Evolutionary conservation across 2,797 vertebrate species (phyloP), one percentile per base, ranked within the genome.

Genomic region (Percopsis omiscomaycus): DNA sequence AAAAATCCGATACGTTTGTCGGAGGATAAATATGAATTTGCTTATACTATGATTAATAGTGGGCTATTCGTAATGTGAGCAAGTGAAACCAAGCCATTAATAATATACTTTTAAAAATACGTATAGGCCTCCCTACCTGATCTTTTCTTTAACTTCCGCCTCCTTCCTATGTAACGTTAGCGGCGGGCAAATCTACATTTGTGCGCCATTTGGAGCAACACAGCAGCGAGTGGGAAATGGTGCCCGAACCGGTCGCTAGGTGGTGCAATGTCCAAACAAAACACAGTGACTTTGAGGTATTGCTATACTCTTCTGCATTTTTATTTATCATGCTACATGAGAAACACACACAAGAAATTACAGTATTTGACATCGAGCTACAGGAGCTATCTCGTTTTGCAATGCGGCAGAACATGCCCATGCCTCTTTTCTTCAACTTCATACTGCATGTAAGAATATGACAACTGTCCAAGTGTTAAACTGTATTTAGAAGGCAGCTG

Each of bases 211-310:
- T 98, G 78, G 94, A 94, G 55, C 75, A 91, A 78, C 86, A 93
- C 16, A 90, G 58, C 10, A 68, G 88, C 10, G 95, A 96, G 3
- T 98, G 97, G 96, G 95, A 96, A 16, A 94, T 98, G 15, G 94
- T 98, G 71, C 94, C 93, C 0, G 96, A 98, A 64, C 96, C 96
- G 0, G 84, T 98, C 84, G 96, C 94, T 73, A 94, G 94, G 12
- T 98, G 97, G 97, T 98, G 96, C 93, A 96, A 95, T 42, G 92
- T 98, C 13, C 94, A 96, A 75, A 93, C 88, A 66, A 75, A 86
- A 1, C 84, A 88, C 44, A 78, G 84, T 1, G 94, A 96, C 0
- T 93, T 89, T 66, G 91, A 97, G 97, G 96, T 98, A 93, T 0
- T 55, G 29, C 6, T 3, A 46, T 37, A n/a, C 5, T 48, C 2